These are phyloP conservation scores for Cyphomyrus plagiostoma DNA, from an alignment of 2,113 vertebrate species.

Conservation along the genomic window DNA sequence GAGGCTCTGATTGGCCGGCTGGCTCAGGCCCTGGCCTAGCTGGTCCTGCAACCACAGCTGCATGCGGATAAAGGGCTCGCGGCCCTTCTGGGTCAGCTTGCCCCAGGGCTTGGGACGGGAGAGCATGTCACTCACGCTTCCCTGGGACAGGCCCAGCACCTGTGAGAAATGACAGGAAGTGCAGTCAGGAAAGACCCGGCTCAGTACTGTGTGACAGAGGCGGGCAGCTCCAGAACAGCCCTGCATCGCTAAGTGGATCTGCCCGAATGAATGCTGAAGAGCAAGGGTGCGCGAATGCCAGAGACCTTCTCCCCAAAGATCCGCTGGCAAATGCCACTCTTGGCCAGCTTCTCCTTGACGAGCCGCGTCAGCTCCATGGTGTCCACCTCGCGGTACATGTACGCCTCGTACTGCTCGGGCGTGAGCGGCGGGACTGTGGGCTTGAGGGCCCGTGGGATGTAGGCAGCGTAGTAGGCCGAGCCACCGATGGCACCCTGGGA, in stretches of 20 bases:
- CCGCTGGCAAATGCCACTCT: constrained; percentile 96
- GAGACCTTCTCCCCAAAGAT: constrained; percentile 97
- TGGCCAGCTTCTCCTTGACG: constrained; percentile 97
- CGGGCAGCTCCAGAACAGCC: background rate
- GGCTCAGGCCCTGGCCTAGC: constrained; percentile 76
- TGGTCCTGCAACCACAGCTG: constrained; percentile 94
- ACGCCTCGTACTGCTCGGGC: constrained; percentile 92
- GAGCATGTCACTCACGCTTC: constrained; percentile 97
- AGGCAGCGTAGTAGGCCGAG: constrained; percentile 77
- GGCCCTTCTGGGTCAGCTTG: constrained; percentile 94
- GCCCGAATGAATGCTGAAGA: background rate
- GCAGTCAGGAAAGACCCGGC: background rate
- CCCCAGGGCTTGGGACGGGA: constrained; percentile 96
- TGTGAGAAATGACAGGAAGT: constrained; percentile 27
- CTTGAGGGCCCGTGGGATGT: constrained; percentile 82
- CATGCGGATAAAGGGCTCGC: constrained; percentile 98
- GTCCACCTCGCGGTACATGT: constrained; percentile 98
- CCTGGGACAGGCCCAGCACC: constrained; percentile 95
- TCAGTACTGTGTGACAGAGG: background rate
- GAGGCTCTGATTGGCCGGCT: constrained; percentile 58
- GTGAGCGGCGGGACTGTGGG: constrained; percentile 90
- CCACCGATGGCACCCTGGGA: constrained; percentile 42
- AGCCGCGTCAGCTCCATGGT: constrained; percentile 89
- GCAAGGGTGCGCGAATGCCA: background rate
- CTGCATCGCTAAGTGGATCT: background rate